Evolutionary conservation across 2,888 invertebrate genomes (phyloP).

Genomic region (Acanthacorydalis orientalis): DNA sequence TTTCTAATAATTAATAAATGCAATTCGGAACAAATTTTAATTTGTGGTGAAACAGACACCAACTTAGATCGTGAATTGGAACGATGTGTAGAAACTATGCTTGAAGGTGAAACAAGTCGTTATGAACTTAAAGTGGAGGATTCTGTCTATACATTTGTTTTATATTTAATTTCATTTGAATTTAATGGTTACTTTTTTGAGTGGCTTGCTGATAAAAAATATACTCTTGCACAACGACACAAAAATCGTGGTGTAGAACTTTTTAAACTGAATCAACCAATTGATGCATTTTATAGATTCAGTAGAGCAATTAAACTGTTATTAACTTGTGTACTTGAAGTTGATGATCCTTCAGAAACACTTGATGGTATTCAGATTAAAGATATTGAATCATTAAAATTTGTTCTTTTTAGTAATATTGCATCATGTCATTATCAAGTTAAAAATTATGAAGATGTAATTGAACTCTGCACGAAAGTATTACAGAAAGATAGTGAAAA

Average conservation of each 20-base stretch:
- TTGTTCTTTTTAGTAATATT: slow-evolving; percentile 62
- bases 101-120: slow-evolving; percentile 27
- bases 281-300: slow-evolving; percentile 59
- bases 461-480: slow-evolving; percentile 39
- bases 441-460: slow-evolving; percentile 45
- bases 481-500: slow-evolving; percentile 20
- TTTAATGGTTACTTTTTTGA: slow-evolving; percentile 27
- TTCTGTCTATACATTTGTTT: slow-evolving; percentile 18
- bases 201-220: slow-evolving; percentile 24
- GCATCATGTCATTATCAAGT: slow-evolving; percentile 63
- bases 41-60: slow-evolving; percentile 27
- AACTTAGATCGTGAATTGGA: slow-evolving; percentile 30
- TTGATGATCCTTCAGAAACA: slow-evolving; percentile 28
- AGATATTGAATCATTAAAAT: slow-evolving; percentile 39
- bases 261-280: slow-evolving; percentile 39
- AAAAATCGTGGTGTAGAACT: slow-evolving; percentile 39
- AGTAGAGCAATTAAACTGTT: slow-evolving; percentile 56
- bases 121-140: slow-evolving; percentile 23
- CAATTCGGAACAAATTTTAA: slow-evolving; percentile 12
- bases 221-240: slow-evolving; percentile 24
- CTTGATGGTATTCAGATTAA: slow-evolving; percentile 30
- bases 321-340: slow-evolving; percentile 39
- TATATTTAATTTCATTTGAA: slow-evolving; percentile 23
- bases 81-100: slow-evolving; percentile 28
- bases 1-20: slow-evolving; percentile 10